These are phyloP conservation scores for Ochropacha duplaris DNA, from an alignment of 2,888 invertebrate genomes.

Conservation along the genomic window DNA sequence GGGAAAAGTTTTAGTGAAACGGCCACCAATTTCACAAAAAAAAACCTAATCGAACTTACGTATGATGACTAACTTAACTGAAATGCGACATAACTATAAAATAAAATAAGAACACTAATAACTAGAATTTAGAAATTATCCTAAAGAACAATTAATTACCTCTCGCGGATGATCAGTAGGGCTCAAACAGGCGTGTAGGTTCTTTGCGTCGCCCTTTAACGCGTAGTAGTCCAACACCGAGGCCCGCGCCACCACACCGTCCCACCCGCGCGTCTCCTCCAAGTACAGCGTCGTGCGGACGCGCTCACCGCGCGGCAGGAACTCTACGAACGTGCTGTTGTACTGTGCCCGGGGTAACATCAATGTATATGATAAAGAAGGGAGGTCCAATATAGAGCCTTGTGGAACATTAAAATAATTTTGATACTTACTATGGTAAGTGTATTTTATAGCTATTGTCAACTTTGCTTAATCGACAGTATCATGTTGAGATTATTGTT, in stretches of 20 bases:
- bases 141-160: conserved; percentile 69
- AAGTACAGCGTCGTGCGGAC: conserved; percentile 87
- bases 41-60: too few species aligned
- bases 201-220: conserved; percentile 76
- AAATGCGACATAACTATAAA: too few species aligned
- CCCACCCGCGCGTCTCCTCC: conserved; percentile 88
- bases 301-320: conserved; percentile 83
- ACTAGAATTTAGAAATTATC: too few species aligned
- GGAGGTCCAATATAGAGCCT: background rate
- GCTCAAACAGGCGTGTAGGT: conserved; percentile 90
- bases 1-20: too few species aligned
- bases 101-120: too few species aligned
- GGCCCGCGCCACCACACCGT: conserved; percentile 89
- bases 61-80: too few species aligned
- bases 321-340: conserved; percentile 89
- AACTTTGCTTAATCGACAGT: too few species aligned
- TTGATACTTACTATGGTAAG: too few species aligned
- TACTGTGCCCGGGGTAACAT: conserved; percentile 59
- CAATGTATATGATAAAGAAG: background rate
- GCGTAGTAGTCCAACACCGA: conserved; percentile 90
- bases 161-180: conserved; percentile 89
- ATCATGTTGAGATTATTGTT: too few species aligned
- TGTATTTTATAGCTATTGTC: too few species aligned
- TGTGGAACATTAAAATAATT: background rate
- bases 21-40: too few species aligned